Base-by-base conservation (phyloP, 35 echinoderm and acorn worm species). In the Lytechinus variegatus region DNA sequence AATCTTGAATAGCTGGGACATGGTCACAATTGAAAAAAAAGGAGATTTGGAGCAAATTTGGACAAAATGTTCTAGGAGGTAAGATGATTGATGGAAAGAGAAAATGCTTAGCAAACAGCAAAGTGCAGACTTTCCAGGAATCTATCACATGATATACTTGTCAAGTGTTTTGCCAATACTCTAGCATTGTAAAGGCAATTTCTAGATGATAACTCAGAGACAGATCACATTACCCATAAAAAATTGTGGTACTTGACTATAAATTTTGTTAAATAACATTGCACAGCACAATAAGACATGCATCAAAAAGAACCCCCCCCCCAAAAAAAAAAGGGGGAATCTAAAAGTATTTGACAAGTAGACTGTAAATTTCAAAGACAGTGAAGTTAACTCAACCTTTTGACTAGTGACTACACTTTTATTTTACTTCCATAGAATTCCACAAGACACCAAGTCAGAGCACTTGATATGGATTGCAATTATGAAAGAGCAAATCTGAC, bases 131-230 rank as follows among this genome's bases (percentile, higher is more conserved):
- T 79, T 58, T 79, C 66, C n/a, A 79, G 66, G n/a, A 79, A 79
- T 24, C n/a, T 6, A 24, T 79, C 21, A 79, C 66, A 24, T 79
- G 66, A 79, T 79, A 79, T 79, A 24, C n/a, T 19, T 24, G 19
- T 79, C 66, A 79, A 79, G 66, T 79, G 66, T 79, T 79, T 79
- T 79, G 66, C 66, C 66, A 16, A 79, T 79, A 79, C 66, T 24
- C 19, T n/a, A 79, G 6, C 66, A 79, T 79, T 79, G 66, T 16
- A 79, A 13, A 24, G 19, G 66, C 66, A 79, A 79, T 5, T 79
- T 3, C 66, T 79, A 5, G 66, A 16, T 24, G 21, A 79, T 79
- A 79, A 24, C n/a, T 24, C 66, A 24, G 16, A 16, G 19, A 79
- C 16, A n/a, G 19, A n/a, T 7, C 21, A 24, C 66, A 79, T 79